Percentiles rank a stretch among this genome's conserved stretches.
Evolutionary conservation across 2,113 vertebrate species (phyloP).

Genomic region (Muntiacus muntjak): DNA sequence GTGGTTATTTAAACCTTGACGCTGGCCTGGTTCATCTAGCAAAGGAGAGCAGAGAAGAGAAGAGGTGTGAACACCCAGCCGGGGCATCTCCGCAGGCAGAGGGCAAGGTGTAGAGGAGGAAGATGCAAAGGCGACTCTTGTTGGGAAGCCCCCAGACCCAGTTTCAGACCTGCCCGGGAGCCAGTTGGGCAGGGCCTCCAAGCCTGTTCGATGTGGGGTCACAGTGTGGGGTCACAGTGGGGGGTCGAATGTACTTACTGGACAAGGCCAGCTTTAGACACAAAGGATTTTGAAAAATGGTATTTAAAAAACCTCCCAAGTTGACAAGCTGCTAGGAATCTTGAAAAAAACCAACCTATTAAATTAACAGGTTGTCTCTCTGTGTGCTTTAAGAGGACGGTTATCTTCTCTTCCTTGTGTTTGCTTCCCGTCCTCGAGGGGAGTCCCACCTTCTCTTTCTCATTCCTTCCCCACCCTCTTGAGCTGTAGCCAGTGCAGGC

Average conservation of each 20-base stretch:
- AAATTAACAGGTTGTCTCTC: not conserved
- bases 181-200: not conserved
- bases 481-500: not conserved
- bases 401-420: fast-evolving
- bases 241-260: not conserved
- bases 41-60: not conserved
- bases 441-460: too few relatives aligned
- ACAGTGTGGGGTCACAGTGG: not conserved
- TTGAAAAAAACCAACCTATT: not conserved
- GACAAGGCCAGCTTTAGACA: not conserved
- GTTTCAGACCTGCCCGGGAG: not conserved
- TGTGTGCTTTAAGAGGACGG: not conserved
- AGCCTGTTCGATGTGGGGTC: fast-evolving
- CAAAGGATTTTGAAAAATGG: not conserved
- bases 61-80: too few relatives aligned
- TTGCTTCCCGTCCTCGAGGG: fast-evolving
- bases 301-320: not conserved
- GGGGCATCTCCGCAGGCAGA: not conserved
- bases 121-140: not conserved
- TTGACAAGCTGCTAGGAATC: not conserved
- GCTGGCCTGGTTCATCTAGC: not conserved
- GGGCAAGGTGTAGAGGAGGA: not conserved
- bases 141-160: not conserved
- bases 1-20: not conserved
- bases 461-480: not conserved